Evolutionary conservation across 2,888 invertebrate genomes (phyloP), one percentile per base, ranked within the genome.

Genomic region (Sphaeridia pumilis): DNA sequence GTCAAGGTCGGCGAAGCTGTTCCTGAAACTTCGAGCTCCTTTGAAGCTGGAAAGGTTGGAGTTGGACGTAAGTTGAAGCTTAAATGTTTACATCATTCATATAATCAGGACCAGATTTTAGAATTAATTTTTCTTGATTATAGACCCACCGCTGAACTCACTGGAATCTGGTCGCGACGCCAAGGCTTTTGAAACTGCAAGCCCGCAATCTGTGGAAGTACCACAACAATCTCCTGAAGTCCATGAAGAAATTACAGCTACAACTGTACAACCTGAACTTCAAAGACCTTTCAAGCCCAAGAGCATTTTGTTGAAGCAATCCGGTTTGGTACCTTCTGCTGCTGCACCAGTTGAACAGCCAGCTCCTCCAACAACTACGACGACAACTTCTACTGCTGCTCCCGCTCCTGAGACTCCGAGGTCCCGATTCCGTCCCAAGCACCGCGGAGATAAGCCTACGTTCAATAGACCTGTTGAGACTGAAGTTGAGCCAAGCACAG

Each of bases 251-350:
- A 52, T 46, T 25, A 52, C 54, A 35, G 31, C 46, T 3, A 26
- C 56, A 42, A 34, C 53, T 2, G 17, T 47, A 20, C 46, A 43
- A 22, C 54, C 54, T 20, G 54, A 54, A 46, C 14, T 49, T n/a
- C 21, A 54, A 4, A 47, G n/a, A 25, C 41, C 60, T 5, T 49
- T 52, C 14, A 58, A 58, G 36, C 59, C 58, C 27, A 38, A 49
- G 4, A 63, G 63, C 26, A 56, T 65, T 46, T 49, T 65, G 14
- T 43, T 65, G 35, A 65, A 65, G 43, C 58, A 59, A 47, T 60
- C 61, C 14, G 54, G 48, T 22, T 42, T 64, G 14, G 44, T 58
- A 24, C 57, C 35, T 12, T 36, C 47, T 35, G 26, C 25, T 21
- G 38, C 46, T 36, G 38, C 46, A 14, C 28, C 51, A 20, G 27